Percentiles rank a stretch among this genome's conserved stretches.
Evolutionary conservation across 2,888 invertebrate genomes (phyloP).

Genomic region (Tricholauxania praeusta): DNA sequence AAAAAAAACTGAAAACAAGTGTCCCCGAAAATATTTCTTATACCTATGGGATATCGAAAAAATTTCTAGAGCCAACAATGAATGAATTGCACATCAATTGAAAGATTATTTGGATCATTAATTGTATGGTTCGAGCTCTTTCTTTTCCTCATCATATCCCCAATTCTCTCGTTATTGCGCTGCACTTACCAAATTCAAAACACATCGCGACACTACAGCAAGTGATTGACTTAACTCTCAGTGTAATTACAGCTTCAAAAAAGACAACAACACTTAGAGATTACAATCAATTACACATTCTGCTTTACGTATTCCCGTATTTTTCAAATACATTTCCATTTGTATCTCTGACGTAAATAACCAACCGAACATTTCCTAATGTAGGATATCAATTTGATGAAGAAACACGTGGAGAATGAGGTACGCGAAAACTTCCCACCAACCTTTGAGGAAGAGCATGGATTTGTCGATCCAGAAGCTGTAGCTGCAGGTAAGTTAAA

Average conservation of each 20-base stretch:
- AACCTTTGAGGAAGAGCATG: slow-evolving; percentile 57
- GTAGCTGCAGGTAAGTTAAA: slow-evolving; percentile 50
- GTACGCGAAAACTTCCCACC: slow-evolving; percentile 70
- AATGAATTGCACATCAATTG: too few species aligned
- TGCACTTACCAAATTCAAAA: too few species aligned
- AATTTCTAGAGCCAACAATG: too few species aligned
- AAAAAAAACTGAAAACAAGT: too few species aligned
- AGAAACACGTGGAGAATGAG: slow-evolving; percentile 72
- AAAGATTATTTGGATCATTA: too few species aligned
- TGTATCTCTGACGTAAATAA: slow-evolving; percentile 6
- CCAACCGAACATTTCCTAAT: slow-evolving; percentile 27
- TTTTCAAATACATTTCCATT: not conserved
- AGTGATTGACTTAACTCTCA: too few species aligned
- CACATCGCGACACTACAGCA: too few species aligned
- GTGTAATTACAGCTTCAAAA: not conserved
- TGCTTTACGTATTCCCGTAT: not conserved
- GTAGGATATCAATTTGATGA: slow-evolving; percentile 77
- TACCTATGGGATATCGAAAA: too few species aligned
- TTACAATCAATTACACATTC: slow-evolving; percentile 43
- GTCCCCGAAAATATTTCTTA: too few species aligned
- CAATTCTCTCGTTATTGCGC: too few species aligned
- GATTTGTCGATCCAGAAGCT: slow-evolving; percentile 55
- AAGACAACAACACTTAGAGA: slow-evolving; percentile 14
- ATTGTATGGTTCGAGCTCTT: too few species aligned
- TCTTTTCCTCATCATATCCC: too few species aligned